Evolutionary conservation across 1,140 invertebrate genomes (phyloP).

Genomic region (Dendroctonus ponderosae): DNA sequence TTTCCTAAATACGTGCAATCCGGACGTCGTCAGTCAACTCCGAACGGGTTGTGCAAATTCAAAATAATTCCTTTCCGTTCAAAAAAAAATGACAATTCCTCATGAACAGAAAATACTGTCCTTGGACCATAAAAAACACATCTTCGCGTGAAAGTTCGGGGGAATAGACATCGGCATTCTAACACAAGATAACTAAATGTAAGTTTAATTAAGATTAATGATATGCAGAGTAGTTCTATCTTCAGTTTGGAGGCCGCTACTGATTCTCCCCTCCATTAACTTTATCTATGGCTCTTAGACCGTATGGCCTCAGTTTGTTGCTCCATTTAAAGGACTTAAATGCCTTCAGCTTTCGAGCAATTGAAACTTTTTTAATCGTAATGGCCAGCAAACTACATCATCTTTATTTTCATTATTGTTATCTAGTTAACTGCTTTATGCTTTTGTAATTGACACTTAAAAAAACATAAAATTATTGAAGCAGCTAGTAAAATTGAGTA

Average conservation of each 20-base stretch:
- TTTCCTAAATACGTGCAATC: neutral
- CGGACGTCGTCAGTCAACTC: neutral
- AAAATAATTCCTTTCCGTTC: neutral
- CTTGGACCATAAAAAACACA: constrained; percentile 10
- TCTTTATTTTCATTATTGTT: too few species aligned
- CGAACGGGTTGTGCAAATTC: too few species aligned
- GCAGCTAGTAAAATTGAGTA: too few species aligned
- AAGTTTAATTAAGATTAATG: constrained; percentile 52
- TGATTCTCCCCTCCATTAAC: constrained; percentile 40
- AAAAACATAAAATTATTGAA: neutral
- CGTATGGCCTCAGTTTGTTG: constrained; percentile 19
- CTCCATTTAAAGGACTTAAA: constrained; percentile 18
- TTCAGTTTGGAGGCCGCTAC: constrained; percentile 45
- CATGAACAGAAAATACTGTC: constrained; percentile 23
- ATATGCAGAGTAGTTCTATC: constrained; percentile 51
- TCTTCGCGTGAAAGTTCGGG: constrained; percentile 33
- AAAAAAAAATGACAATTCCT: constrained; percentile 7
- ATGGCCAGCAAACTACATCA: too few species aligned
- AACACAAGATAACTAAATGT: constrained; percentile 49
- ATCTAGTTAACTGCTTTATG: too few species aligned
- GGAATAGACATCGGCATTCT: constrained; percentile 47
- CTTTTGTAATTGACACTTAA: neutral
- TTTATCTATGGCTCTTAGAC: constrained; percentile 41
- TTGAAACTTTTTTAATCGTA: too few species aligned
- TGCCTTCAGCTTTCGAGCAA: neutral